Percentiles rank a stretch among this genome's conserved stretches.
Evolutionary conservation across 2,797 vertebrate genomes (phyloP).

Genomic region (Chaenodraco wilsoni): DNA sequence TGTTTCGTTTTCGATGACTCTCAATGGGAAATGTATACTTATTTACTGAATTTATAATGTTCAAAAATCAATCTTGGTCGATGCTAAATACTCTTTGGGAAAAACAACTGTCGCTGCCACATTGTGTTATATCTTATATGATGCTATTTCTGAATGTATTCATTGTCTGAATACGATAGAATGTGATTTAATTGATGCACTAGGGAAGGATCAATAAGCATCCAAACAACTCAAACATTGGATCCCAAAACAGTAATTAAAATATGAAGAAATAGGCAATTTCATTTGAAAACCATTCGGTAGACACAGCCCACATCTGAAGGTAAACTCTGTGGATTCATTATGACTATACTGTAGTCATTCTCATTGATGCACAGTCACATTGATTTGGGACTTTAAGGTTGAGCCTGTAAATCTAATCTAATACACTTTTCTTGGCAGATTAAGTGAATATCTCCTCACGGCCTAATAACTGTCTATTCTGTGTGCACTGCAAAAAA

Average conservation of each 20-base stretch:
- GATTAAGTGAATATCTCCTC: too few species aligned
- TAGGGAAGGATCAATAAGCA: not conserved
- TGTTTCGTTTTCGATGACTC: slow-evolving; percentile 13
- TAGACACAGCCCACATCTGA: not conserved
- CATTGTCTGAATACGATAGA: too few species aligned
- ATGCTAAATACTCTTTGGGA: too few species aligned
- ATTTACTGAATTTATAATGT: not conserved
- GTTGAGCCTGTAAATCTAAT: too few species aligned
- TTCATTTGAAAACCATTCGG: not conserved
- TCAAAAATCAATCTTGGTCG: not conserved
- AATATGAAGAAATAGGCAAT: not conserved
- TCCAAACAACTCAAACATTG: not conserved
- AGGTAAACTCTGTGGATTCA: not conserved
- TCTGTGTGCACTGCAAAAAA: too few species aligned
- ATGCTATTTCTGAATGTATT: too few species aligned
- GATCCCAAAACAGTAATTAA: not conserved
- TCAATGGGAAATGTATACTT: not conserved
- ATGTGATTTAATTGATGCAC: too few species aligned
- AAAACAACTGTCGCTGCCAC: too few species aligned
- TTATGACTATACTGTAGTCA: slow-evolving; percentile 9
- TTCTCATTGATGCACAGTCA: slow-evolving; percentile 1
- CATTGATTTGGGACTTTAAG: slow-evolving; percentile 9
- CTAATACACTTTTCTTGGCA: too few species aligned
- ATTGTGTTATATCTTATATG: too few species aligned
- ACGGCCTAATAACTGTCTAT: too few species aligned